These are phyloP conservation scores for Atrichornis clamosus DNA, from an alignment of 2,113 vertebrate genomes.

Conservation along the genomic window DNA sequence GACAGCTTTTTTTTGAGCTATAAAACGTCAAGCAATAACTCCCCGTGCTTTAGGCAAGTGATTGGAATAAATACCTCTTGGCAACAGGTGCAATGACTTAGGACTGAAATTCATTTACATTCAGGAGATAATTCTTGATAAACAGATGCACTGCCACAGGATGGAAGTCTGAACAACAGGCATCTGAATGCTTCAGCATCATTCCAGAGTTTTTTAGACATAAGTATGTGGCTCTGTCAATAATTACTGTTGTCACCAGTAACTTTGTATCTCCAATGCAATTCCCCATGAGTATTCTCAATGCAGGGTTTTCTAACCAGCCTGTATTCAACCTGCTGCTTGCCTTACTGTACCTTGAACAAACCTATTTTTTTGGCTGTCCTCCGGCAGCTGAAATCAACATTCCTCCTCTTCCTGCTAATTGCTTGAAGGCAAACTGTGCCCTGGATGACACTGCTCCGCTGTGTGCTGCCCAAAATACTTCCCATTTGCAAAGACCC, in stretches of 20 bases:
- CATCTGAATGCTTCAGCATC: constrained; percentile 13
- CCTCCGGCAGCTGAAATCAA: constrained; percentile 37
- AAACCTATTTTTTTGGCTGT: constrained; percentile 50
- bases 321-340: constrained; percentile 35
- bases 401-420: constrained; percentile 13
- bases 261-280: constrained; percentile 49
- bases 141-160: constrained; percentile 50
- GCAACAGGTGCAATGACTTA: constrained; percentile 72
- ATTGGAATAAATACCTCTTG: constrained; percentile 69
- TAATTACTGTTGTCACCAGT: constrained; percentile 67
- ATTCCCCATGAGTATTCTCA: constrained; percentile 63
- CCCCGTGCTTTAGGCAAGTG: constrained; percentile 58
- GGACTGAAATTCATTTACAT: constrained; percentile 66
- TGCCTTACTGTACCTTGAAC: not conserved
- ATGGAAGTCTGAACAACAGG: constrained; percentile 7
- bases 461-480: not conserved
- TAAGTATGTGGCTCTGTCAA: constrained; percentile 64
- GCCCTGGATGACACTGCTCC: constrained; percentile 16
- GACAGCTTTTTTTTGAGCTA: constrained; percentile 60
- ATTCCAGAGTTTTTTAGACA: constrained; percentile 15
- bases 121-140: constrained; percentile 53
- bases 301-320: constrained; percentile 40
- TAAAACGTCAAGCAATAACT: constrained; percentile 74
- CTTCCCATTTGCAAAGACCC: constrained; percentile 30
- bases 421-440: constrained; percentile 51